Evolutionary conservation across 2,888 invertebrate species (phyloP), one percentile per base, ranked within the genome.

Genomic region (Hybos culiciformis): DNA sequence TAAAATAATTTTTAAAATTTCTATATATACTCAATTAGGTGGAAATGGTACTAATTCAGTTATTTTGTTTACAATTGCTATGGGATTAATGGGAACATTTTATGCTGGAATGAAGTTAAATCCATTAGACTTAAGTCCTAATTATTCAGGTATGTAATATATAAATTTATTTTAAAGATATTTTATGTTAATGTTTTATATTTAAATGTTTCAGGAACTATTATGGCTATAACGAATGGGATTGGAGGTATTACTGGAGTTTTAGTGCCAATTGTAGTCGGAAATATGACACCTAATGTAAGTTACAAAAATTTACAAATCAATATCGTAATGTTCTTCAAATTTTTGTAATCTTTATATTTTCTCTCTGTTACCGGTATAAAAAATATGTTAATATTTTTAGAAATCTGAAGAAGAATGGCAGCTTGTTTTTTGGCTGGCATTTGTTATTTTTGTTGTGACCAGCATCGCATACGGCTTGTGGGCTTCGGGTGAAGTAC

Each of bases 351-450:
- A 37, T 43, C 11, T 41, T 17, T 33, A 9, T 36, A 37, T 31
- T 14, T 43, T 24, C 14, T 23, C 24, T n/a, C 41, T 9, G 2
- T 5, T 21, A n/a, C 17, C 11, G 37, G 7, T 12, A 37, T 5
- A 17, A 21, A 20, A 4, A 7, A 5, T 20, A 6, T 37, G 5
- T 46, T 17, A 21, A 34, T 41, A 24, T 37, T 29, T 20, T 32
- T 40, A 77, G 78, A 72, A 77, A 37, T 70, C 73, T 1, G 54
- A 80, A 7, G 60, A 62, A 17, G 75, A 85, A 67, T 88, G 88
- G 88, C 71, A 80, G 18, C 55, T 72, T 0, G 85, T 87, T 0
- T 87, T 87, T 60, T 85, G 86, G 82, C 78, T 87, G 26, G 77
- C 84, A 33, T 71, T 83, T 7, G 77, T 57, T 0, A 73, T 86